Percentiles rank a stretch among this genome's conserved stretches.
Evolutionary conservation across 2,113 vertebrate genomes (phyloP).

Genomic region (Tringa solitaria): DNA sequence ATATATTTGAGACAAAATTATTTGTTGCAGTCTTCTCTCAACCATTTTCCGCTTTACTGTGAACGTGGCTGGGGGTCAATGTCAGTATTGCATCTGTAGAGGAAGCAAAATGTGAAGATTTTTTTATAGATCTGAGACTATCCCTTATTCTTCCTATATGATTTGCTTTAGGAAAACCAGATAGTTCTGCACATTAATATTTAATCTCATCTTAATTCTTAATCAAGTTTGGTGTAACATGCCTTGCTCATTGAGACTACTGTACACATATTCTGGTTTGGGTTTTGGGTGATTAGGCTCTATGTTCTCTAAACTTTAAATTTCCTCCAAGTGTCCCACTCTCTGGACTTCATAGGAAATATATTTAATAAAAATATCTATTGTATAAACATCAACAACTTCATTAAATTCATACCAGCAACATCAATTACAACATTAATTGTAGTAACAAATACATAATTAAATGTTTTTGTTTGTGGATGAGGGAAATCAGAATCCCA

Average conservation of each 20-base stretch:
- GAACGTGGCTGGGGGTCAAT: neutral
- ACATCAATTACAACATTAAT: neutral
- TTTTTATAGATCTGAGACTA: neutral
- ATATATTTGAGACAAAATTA: neutral
- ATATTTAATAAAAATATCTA: neutral
- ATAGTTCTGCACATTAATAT: neutral
- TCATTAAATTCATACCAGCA: neutral
- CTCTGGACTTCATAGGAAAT: neutral
- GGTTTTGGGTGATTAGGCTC: neutral
- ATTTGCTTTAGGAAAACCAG: neutral
- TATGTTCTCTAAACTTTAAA: neutral
- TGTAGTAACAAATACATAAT: neutral
- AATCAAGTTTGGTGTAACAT: neutral
- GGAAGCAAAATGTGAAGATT: neutral
- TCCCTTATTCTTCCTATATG: neutral
- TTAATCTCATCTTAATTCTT: neutral
- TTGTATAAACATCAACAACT: neutral
- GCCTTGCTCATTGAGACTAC: neutral
- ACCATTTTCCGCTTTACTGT: neutral
- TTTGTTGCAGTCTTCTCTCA: neutral
- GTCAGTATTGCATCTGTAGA: neutral
- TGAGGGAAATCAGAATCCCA: neutral
- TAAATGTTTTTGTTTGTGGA: neutral
- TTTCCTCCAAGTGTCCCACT: neutral
- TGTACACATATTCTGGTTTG: neutral